A percentile compares a stretch with the other conserved stretches of the same genome.
Conservation (phyloP, 2,888 invertebrate species). For the Dexiosoma caninum region DNA sequence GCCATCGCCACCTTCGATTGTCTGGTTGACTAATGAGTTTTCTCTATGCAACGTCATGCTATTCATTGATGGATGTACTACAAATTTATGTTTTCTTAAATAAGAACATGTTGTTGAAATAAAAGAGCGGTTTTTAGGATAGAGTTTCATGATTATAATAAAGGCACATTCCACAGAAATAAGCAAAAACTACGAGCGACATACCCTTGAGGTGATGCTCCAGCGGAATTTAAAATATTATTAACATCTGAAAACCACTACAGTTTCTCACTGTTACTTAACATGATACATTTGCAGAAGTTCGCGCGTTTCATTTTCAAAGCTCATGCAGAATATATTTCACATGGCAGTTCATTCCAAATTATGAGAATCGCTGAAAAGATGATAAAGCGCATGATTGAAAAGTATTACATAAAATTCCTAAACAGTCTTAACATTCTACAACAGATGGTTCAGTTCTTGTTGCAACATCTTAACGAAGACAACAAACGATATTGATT, state of each 20-base stretch:
- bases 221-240: neutral
- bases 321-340: neutral
- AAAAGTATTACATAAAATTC: slow-evolving; percentile 27
- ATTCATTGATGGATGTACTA: too few relatives aligned
- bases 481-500: slow-evolving; percentile 20
- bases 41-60: too few relatives aligned
- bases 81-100: too few relatives aligned
- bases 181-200: too few relatives aligned
- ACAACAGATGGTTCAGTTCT: slow-evolving; percentile 22
- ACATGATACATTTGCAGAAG: slow-evolving; percentile 2
- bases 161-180: too few relatives aligned
- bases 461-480: slow-evolving; percentile 16
- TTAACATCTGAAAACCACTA: neutral
- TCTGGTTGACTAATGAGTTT: too few relatives aligned
- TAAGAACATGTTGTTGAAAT: too few relatives aligned
- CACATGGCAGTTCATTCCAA: neutral
- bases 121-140: too few relatives aligned
- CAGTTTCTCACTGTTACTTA: slow-evolving; percentile 28
- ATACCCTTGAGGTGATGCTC: too few relatives aligned
- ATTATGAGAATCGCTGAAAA: neutral
- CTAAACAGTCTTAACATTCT: neutral
- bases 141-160: too few relatives aligned
- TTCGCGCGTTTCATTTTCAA: neutral
- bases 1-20: too few relatives aligned
- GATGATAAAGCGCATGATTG: slow-evolving; percentile 25